These are phyloP conservation scores for Alentia gelatinosa DNA, from an alignment of 2,888 invertebrate species.

Conservation along the genomic window DNA sequence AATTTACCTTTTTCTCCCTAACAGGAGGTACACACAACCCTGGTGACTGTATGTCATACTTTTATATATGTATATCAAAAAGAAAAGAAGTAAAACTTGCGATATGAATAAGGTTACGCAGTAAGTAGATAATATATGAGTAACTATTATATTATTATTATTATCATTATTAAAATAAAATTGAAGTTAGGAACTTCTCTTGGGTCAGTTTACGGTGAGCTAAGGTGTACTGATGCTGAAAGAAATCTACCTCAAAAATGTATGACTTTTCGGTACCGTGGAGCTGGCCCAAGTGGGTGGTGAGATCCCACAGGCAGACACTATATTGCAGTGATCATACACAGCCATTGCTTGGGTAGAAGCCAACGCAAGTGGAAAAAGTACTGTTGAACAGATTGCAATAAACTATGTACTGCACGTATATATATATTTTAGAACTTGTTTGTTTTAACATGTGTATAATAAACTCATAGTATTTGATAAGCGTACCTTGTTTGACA, in stretches of 20 bases:
- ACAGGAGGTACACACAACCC: no score
- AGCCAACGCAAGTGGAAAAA: constrained; percentile 24
- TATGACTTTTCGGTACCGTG: not conserved
- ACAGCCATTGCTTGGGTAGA: constrained; percentile 50
- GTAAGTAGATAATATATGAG: constrained; percentile 18
- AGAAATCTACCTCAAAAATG: constrained; percentile 38
- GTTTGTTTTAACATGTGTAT: constrained; percentile 52
- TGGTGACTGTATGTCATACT: no score
- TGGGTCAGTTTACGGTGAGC: not conserved
- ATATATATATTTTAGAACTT: constrained; percentile 51
- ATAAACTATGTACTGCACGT: constrained; percentile 19
- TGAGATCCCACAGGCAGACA: not conserved
- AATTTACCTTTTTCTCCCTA: no score
- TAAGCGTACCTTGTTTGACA: not conserved
- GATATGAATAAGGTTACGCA: no score
- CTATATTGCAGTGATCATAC: not conserved
- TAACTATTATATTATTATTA: not conserved
- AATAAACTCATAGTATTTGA: constrained; percentile 49
- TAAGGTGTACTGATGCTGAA: not conserved
- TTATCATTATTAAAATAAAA: not conserved
- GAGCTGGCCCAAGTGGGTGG: not conserved
- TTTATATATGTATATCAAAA: no score
- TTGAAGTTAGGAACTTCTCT: no score
- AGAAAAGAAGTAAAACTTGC: no score
- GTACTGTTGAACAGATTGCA: constrained; percentile 52